Base-by-base conservation (phyloP, 2,113 vertebrate genomes). In the Zosterops borbonicus region DNA sequence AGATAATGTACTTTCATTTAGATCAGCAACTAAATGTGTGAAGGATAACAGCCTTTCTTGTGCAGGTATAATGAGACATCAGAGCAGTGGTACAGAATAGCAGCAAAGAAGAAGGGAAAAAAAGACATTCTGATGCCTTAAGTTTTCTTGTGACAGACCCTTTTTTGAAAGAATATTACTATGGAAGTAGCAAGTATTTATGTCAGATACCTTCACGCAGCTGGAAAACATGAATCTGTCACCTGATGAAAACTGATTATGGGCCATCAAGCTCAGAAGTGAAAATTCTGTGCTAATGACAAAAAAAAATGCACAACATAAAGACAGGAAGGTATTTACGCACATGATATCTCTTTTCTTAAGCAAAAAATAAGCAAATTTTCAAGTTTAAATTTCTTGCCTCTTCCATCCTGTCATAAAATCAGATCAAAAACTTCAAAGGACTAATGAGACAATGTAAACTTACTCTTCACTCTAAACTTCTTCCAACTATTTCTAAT, bases 1-100 rank as follows among this genome's bases (percentile, higher is more conserved):
- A 97, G 87, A 95, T 95, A 93, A 92, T 96, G 95, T 94, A 89
- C 94, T 97, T 96, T 94, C 95, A 95, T 97, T 97, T 97, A 95
- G 93, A 95, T 97, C 91, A 95, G 92, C 94, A 97, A 92, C 68
- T 96, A 95, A 97, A 96, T 9, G 74, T 58, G 49, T 95, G 92
- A 95, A 83, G 87, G 74, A 94, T 93, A 97, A 95, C 97, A 94
- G 90, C 91, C 73, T 95, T 96, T 97, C 83, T 95, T 74, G 84
- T 63, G 93, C 83, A 91, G 73, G 41, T 90, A 81, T 92, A 97
- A 94, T 90, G 83, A 96, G 90, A 89, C 81, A 96, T 94, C 92
- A 95, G 73, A 82, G 75, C 65, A 70, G 42, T 37, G n/a, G 39
- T 28, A 90, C 19, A 76, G 86, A 94, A 83, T 78, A 92, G 83